These are phyloP conservation scores for Schizopygopsis malacanthus DNA, from an alignment of 2,797 vertebrate species.

Conservation along the genomic window DNA sequence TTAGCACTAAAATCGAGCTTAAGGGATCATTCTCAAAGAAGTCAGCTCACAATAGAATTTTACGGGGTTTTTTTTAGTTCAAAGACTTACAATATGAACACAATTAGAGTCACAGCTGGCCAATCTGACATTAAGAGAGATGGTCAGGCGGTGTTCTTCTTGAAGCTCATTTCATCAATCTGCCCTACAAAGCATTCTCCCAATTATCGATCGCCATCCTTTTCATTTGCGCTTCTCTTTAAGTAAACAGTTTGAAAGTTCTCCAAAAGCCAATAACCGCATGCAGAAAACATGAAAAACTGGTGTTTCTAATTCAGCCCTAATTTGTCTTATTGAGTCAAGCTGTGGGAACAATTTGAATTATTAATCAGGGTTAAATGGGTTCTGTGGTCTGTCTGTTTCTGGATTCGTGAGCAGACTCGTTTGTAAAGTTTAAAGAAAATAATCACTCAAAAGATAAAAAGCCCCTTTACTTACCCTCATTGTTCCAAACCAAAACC, in stretches of 20 bases:
- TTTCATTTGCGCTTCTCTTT: slow-evolving; percentile 35
- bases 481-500: background rate
- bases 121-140: slow-evolving; percentile 29
- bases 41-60: background rate
- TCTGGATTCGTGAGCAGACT: slow-evolving; percentile 49
- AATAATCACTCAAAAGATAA: background rate
- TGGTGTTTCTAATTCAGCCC: slow-evolving; percentile 38
- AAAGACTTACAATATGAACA: slow-evolving; percentile 12
- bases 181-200: slow-evolving; percentile 18
- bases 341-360: slow-evolving; percentile 40
- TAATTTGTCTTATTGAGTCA: slow-evolving; percentile 42
- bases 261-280: slow-evolving; percentile 40
- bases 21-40: background rate
- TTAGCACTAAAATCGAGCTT: background rate
- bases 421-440: slow-evolving; percentile 40
- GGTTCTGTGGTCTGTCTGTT: slow-evolving; percentile 55
- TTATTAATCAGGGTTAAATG: slow-evolving; percentile 59
- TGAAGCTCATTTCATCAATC: slow-evolving; percentile 47
- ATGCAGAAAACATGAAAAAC: slow-evolving; percentile 38
- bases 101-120: slow-evolving; percentile 6
- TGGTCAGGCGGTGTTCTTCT: slow-evolving; percentile 26
- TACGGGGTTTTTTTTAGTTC: background rate
- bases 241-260: slow-evolving; percentile 40
- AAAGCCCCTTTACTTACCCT: background rate
- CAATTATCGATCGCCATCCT: slow-evolving; percentile 41